Evolutionary conservation across 2,113 vertebrate genomes (phyloP).

Genomic region (Scatophagus argus): DNA sequence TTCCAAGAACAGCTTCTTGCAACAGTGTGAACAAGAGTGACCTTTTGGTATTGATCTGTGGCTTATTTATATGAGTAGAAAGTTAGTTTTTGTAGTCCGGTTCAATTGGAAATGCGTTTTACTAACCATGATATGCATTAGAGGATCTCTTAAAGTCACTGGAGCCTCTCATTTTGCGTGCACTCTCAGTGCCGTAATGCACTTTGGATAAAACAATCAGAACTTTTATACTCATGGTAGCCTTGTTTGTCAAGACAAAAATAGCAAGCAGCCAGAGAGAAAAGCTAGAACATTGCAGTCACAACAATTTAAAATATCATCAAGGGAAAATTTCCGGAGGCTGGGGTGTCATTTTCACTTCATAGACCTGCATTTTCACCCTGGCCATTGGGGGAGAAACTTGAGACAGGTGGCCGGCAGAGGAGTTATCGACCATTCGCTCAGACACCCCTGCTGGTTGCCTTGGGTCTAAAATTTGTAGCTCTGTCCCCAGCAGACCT

Average conservation of each 20-base stretch:
- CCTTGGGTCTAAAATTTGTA: constrained; percentile 50
- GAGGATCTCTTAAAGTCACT: neutral
- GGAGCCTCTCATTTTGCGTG: neutral
- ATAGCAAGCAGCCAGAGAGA: constrained; percentile 15
- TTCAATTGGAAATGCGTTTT: neutral
- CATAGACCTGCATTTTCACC: constrained; percentile 24
- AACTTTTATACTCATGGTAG: neutral
- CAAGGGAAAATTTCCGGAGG: constrained; percentile 11
- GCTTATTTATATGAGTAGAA: neutral
- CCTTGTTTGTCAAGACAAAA: constrained; percentile 16
- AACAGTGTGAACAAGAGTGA: neutral
- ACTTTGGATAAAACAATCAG: neutral
- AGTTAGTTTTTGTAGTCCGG: neutral
- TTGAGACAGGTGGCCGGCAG: constrained; percentile 22
- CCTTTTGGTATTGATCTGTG: neutral
- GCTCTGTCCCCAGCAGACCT: constrained; percentile 41
- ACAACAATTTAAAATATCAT: constrained; percentile 39
- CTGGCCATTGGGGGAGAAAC: constrained; percentile 44
- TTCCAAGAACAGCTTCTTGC: neutral
- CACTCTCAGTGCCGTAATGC: neutral
- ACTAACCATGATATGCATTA: neutral
- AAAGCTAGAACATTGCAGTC: constrained; percentile 24
- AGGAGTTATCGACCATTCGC: constrained; percentile 59
- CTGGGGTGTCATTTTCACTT: constrained; percentile 33
- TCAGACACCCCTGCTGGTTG: constrained; percentile 43